Percentiles rank a stretch among this genome's conserved stretches.
phyloP scores from a whole-genome alignment of 2,888 invertebrate species.

The Pollenia labialis region DNA sequence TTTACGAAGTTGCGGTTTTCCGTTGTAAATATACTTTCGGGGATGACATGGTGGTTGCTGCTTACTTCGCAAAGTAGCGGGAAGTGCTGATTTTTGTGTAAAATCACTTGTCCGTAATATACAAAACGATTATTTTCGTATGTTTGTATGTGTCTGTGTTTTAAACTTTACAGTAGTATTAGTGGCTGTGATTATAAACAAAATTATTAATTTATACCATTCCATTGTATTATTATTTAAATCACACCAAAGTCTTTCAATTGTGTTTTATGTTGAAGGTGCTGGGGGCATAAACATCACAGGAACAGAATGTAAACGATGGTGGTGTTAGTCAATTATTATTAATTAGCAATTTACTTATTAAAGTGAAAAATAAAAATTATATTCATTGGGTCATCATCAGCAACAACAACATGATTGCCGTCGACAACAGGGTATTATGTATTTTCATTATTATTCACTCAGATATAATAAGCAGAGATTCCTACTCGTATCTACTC shows the following conservation, averaged over 20 bases:
- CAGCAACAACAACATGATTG: conserved; percentile 19
- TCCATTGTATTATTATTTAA: conserved; percentile 56
- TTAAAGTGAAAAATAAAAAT: conserved; percentile 58
- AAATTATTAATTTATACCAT: conserved; percentile 31
- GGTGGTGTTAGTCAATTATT: conserved; percentile 62
- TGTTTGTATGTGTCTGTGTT: conserved; percentile 2
- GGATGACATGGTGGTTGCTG: no score
- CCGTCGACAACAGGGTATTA: not conserved
- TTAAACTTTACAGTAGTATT: not conserved
- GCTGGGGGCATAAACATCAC: conserved; percentile 7
- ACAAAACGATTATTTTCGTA: not conserved
- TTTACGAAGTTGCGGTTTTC: no score
- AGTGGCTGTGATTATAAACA: conserved; percentile 32
- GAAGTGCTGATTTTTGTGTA: no score
- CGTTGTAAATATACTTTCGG: no score
- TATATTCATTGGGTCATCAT: conserved; percentile 53
- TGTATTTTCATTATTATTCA: conserved; percentile 20
- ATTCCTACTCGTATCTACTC: conserved; percentile 1
- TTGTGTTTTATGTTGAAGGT: conserved; percentile 19
- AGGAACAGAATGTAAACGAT: not conserved
- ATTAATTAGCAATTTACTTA: conserved; percentile 65
- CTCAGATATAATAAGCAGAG: not conserved
- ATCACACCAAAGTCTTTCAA: conserved; percentile 26
- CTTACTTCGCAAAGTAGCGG: no score
- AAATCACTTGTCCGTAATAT: no score